phyloP scores from a whole-genome alignment of 2,888 invertebrate species.

The Augochlorella aurata region DNA sequence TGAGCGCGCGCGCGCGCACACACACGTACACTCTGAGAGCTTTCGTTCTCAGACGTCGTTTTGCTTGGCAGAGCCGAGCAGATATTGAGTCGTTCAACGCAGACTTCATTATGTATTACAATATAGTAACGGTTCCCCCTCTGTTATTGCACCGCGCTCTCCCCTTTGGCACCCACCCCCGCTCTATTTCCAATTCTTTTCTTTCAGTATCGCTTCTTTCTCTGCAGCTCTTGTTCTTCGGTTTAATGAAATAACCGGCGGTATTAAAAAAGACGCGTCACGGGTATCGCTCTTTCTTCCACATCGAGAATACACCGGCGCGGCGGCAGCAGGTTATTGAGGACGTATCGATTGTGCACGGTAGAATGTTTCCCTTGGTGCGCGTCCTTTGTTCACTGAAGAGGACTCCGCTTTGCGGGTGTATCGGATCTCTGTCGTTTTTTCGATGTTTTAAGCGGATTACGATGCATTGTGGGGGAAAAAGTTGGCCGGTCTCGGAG shows the following conservation, averaged over 20 bases:
- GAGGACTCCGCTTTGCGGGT: background rate
- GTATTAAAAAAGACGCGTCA: conserved; percentile 53
- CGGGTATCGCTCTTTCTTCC: conserved; percentile 11
- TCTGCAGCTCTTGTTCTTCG: background rate
- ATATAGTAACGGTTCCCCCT: conserved; percentile 40
- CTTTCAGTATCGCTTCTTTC: background rate
- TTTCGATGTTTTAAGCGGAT: conserved; percentile 8
- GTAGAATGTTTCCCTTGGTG: background rate
- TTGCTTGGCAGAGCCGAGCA: background rate
- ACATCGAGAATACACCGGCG: background rate
- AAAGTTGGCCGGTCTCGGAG: background rate
- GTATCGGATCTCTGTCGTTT: background rate
- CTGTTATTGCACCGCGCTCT: conserved; percentile 34
- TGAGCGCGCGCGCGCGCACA: conserved; percentile 8
- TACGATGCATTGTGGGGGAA: background rate
- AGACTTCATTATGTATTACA: conserved; percentile 60
- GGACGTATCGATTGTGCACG: conserved; percentile 21
- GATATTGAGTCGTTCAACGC: conserved; percentile 58
- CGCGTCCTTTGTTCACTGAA: conserved; percentile 11
- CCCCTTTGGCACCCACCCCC: background rate
- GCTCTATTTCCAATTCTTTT: background rate
- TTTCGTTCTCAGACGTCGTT: conserved; percentile 5
- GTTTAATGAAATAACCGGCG: conserved; percentile 36
- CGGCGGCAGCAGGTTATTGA: conserved; percentile 12
- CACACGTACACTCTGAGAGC: background rate